A percentile compares a stretch with the other conserved stretches of the same genome.
Conservation (phyloP, 2,113 vertebrate genomes). For the Coreoperca whiteheadi region DNA sequence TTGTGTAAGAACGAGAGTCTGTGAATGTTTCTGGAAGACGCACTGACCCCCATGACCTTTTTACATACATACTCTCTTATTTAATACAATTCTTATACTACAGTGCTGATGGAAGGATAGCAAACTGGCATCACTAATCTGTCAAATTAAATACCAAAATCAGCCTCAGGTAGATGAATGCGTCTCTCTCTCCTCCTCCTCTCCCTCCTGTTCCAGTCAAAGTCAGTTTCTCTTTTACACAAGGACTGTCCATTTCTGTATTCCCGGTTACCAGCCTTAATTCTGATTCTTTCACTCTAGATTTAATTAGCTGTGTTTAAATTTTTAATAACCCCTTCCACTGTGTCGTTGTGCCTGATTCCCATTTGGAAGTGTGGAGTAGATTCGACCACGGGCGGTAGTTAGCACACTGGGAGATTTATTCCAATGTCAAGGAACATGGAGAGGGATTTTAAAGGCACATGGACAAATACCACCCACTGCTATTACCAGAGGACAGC, state of each 20-base stretch:
- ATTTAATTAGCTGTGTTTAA: constrained; percentile 72
- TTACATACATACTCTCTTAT: constrained; percentile 7
- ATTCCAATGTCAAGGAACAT: constrained; percentile 24
- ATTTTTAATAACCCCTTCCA: constrained; percentile 69
- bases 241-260: constrained; percentile 19
- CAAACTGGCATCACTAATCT: constrained; percentile 23
- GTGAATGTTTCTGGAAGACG: neutral
- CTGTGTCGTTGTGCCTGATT: constrained; percentile 41
- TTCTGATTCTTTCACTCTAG: constrained; percentile 35
- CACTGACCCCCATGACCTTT: neutral
- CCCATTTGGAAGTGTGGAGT: constrained; percentile 62
- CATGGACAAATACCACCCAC: constrained; percentile 18
- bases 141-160: constrained; percentile 37
- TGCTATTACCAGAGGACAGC: constrained; percentile 1
- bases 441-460: constrained; percentile 45
- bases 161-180: constrained; percentile 42
- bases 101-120: constrained; percentile 25
- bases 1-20: constrained; percentile 7
- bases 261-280: constrained; percentile 8
- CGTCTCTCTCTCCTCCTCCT: constrained; percentile 3
- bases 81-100: neutral
- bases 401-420: constrained; percentile 36
- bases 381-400: constrained; percentile 50
- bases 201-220: neutral
- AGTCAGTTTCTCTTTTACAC: constrained; percentile 22